Conservation (phyloP, 1,140 invertebrate species). For the Forficula auricularia region DNA sequence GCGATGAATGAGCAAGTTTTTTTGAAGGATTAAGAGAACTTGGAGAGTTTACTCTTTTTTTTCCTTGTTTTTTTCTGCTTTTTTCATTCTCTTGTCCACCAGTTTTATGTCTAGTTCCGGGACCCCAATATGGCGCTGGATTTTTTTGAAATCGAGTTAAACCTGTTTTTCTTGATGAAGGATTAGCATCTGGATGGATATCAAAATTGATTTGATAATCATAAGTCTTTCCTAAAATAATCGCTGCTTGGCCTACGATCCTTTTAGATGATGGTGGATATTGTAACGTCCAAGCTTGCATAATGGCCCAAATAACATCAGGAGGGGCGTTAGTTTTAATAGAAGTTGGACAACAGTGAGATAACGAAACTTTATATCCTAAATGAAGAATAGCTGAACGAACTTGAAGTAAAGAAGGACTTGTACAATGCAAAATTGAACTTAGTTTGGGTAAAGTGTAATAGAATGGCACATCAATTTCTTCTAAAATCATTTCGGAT, state of each 20-base stretch:
- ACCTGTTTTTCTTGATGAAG: constrained; percentile 50
- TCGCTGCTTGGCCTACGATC: constrained; percentile 30
- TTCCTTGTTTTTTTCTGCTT: no score
- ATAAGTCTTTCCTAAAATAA: constrained; percentile 36
- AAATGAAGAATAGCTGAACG: constrained; percentile 85
- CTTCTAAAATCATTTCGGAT: no score
- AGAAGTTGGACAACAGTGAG: constrained; percentile 72
- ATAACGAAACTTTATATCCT: constrained; percentile 80
- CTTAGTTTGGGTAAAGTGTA: no score
- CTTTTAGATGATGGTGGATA: constrained; percentile 39
- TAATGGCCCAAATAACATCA: constrained; percentile 80
- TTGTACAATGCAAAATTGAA: no score
- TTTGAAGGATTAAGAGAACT: no score
- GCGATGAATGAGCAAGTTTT: no score
- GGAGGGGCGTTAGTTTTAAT: constrained; percentile 88
- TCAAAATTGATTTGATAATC: constrained; percentile 42
- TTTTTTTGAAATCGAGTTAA: constrained; percentile 72
- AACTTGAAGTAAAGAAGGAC: constrained; percentile 1
- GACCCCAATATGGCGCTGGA: constrained; percentile 75
- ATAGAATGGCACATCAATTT: no score
- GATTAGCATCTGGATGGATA: constrained; percentile 56
- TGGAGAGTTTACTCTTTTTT: no score
- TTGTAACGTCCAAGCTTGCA: constrained; percentile 58
- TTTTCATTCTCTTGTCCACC: no score
- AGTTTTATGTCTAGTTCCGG: constrained; percentile 50